Conservation (phyloP, 2,113 vertebrate species). For the Seriola aureovittata region DNA sequence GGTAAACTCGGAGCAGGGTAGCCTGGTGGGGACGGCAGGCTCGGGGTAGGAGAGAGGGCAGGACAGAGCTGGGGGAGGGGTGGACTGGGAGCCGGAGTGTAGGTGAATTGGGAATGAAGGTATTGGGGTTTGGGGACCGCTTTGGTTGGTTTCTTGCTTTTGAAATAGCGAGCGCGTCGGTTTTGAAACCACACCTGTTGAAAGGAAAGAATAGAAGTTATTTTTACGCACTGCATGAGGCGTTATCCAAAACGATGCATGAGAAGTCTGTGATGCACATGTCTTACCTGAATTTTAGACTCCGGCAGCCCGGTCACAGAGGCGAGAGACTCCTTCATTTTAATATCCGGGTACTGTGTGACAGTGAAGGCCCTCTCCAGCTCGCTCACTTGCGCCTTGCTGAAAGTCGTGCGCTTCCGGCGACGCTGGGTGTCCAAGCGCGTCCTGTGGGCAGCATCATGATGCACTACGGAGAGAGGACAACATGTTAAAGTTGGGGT, state of each 20-base stretch:
- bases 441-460: not conserved
- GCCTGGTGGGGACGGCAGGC: slow-evolving; percentile 12
- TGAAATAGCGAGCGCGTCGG: slow-evolving; percentile 87
- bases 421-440: slow-evolving; percentile 47
- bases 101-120: not conserved
- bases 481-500: not conserved
- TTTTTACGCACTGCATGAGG: not conserved
- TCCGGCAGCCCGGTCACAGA: slow-evolving; percentile 85
- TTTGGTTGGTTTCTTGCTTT: slow-evolving; percentile 79
- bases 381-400: slow-evolving; percentile 85
- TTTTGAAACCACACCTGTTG: slow-evolving; percentile 93
- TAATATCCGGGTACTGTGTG: slow-evolving; percentile 87
- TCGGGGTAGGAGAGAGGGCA: not conserved
- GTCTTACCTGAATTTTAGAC: slow-evolving; percentile 89
- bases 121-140: not conserved
- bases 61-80: not conserved
- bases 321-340: slow-evolving; percentile 86
- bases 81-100: not conserved
- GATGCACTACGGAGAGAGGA: slow-evolving; percentile 11
- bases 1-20: slow-evolving; percentile 52
- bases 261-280: not conserved
- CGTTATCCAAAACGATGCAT: not conserved
- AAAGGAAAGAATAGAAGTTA: not conserved
- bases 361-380: slow-evolving; percentile 87
- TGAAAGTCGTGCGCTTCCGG: slow-evolving; percentile 88